Percentiles rank a stretch among this genome's conserved stretches.
These are phyloP conservation scores for Drosophila lacteicornis DNA, from an alignment of 1,140 invertebrate species.

Conservation along the genomic window DNA sequence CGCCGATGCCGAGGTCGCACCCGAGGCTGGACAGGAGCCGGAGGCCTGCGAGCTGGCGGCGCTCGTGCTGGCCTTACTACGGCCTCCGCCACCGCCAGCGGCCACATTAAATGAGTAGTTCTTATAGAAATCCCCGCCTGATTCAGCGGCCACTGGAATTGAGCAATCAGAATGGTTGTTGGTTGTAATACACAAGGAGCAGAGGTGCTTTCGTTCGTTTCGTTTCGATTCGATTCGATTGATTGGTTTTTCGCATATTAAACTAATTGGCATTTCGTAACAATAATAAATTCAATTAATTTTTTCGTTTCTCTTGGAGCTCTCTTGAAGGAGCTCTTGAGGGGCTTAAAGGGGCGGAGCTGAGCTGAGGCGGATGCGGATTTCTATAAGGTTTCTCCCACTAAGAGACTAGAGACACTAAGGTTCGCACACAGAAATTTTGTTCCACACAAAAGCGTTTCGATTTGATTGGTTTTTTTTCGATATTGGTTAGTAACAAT, in stretches of 20 bases:
- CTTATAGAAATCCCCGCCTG: slow-evolving; percentile 92
- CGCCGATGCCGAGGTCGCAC: slow-evolving; percentile 45
- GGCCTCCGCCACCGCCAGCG: slow-evolving; percentile 43
- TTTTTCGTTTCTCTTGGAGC: slow-evolving; percentile 55
- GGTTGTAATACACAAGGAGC: slow-evolving; percentile 56
- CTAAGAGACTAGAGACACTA: slow-evolving; percentile 35
- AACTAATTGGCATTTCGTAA: slow-evolving; percentile 71
- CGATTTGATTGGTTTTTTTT: slow-evolving; percentile 46
- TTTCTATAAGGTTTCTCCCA: slow-evolving; percentile 81
- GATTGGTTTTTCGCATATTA: slow-evolving; percentile 51
- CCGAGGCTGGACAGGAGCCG: slow-evolving; percentile 36
- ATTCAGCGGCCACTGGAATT: slow-evolving; percentile 90
- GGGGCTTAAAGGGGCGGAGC: slow-evolving; percentile 53
- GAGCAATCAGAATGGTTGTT: slow-evolving; percentile 76
- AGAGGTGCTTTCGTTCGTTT: slow-evolving; percentile 31
- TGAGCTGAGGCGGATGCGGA: slow-evolving; percentile 66
- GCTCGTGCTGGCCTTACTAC: slow-evolving; percentile 62
- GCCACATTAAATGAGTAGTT: slow-evolving; percentile 86
- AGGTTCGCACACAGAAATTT: slow-evolving; percentile 64
- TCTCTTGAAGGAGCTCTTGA: neutral
- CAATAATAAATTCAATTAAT: slow-evolving; percentile 85
- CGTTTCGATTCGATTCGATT: slow-evolving; percentile 39
- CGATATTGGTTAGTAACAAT: slow-evolving; percentile 42
- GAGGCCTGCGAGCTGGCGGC: slow-evolving; percentile 55
- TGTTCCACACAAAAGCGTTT: slow-evolving; percentile 80